Conservation (phyloP, 2,888 invertebrate genomes). For the Diachrysia chrysitis region DNA sequence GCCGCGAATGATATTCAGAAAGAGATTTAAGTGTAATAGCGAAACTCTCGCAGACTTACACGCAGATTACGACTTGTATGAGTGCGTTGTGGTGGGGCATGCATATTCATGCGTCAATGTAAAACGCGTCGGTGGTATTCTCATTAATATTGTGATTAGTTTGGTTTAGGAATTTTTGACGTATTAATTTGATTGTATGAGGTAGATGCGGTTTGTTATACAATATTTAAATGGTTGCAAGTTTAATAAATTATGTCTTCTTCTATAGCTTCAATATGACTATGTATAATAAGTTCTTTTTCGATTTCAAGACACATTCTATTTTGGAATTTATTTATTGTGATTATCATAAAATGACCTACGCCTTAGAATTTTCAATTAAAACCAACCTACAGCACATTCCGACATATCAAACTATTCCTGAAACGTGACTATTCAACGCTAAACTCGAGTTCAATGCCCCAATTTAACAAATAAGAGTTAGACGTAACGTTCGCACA, state of each 20-base stretch:
- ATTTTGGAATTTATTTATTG: neutral
- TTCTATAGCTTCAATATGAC: too few relatives aligned
- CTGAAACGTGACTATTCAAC: constrained; percentile 6
- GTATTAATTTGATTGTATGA: constrained; percentile 48
- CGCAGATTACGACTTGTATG: constrained; percentile 62
- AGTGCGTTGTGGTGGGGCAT: constrained; percentile 50
- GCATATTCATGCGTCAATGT: constrained; percentile 72
- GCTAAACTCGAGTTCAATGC: constrained; percentile 20
- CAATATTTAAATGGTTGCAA: too few relatives aligned
- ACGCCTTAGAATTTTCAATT: neutral
- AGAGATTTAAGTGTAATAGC: constrained; percentile 66
- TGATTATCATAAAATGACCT: neutral
- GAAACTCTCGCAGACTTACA: constrained; percentile 60
- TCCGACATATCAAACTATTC: neutral
- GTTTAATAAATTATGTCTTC: too few relatives aligned
- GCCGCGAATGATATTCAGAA: constrained; percentile 68
- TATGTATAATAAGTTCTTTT: too few relatives aligned
- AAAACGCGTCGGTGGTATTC: constrained; percentile 65
- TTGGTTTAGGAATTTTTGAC: constrained; percentile 49
- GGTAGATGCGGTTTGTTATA: constrained; percentile 27
- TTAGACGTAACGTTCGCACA: constrained; percentile 10
- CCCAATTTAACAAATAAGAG: constrained; percentile 35
- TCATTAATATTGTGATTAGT: constrained; percentile 70
- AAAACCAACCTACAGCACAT: neutral
- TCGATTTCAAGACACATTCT: neutral